Evolutionary conservation across 2,888 invertebrate species (phyloP), one percentile per base, ranked within the genome.

Genomic region (Portevinia maculata): DNA sequence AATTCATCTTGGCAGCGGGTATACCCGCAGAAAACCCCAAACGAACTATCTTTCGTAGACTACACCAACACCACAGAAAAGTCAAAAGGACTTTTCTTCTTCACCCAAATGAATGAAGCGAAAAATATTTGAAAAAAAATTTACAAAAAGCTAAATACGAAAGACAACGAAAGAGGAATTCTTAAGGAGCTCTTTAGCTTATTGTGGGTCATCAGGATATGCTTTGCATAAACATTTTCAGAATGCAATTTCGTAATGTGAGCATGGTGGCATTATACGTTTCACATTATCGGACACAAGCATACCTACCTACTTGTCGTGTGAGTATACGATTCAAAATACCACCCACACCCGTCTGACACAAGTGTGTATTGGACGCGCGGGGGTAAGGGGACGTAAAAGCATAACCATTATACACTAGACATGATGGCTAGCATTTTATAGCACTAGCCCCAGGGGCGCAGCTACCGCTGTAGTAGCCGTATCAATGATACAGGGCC

Each of bases 121-220:
- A 28, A 57, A 32, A 57, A 30, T 50, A 50, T 30, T 21, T n/a
- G 55, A 39, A 52, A 32, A 30, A 15, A 50, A 37, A 32, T 30
- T 24, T 28, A 3, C 39, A 30, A 46, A 65, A 41, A 34, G 41
- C 57, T 55, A 64, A 46, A 60, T 41, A 59, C 21, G 50, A 19
- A 28, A 41, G 19, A 41, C 41, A 30, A 50, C 17, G 28, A 46
- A 48, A 64, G 67, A 41, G 17, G 67, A 67, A 69, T 74, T 70
- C 62, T 57, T 65, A 57, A 79, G 67, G 69, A 79, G 60, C 79
- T 79, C 69, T 69, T 24, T 59, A 34, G 75, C 81, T 81, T 75
- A 75, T 81, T 81, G 69, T 65, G 52, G 81, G 75, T 71, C 81
- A 83, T 76, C 70, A 60, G 81, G 75, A 76, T 76, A 76, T 76